Conservation (phyloP, 2,888 invertebrate species). For the Scaptomyza caliginosa region DNA sequence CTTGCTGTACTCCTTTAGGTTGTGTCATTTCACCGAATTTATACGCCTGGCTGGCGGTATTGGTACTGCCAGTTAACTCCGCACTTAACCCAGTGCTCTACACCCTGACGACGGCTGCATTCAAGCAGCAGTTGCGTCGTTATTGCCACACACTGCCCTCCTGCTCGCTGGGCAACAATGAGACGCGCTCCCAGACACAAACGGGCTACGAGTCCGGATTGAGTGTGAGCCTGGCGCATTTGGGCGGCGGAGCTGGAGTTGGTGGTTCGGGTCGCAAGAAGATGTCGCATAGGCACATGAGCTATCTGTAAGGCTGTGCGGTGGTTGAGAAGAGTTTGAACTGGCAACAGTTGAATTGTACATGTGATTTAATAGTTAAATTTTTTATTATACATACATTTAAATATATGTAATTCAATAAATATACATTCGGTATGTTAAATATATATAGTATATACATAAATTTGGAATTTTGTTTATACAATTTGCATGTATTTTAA, state of each 20-base stretch:
- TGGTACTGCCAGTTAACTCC: conserved; percentile 87
- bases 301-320: conserved; percentile 69
- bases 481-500: conserved; percentile 28
- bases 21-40: conserved; percentile 85
- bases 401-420: conserved; percentile 21
- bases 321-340: neutral
- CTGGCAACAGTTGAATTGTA: conserved; percentile 14
- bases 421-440: conserved; percentile 41
- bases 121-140: conserved; percentile 85
- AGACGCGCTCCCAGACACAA: conserved; percentile 79
- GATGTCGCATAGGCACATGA: conserved; percentile 82
- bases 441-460: conserved; percentile 12
- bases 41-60: conserved; percentile 87
- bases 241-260: conserved; percentile 71
- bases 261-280: conserved; percentile 77
- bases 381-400: conserved; percentile 41
- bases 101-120: conserved; percentile 86
- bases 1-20: conserved; percentile 81
- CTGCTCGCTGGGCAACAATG: conserved; percentile 72
- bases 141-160: conserved; percentile 74
- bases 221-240: conserved; percentile 84
- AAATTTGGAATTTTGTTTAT: conserved; percentile 27
- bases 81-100: conserved; percentile 87
- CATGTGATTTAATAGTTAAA: conserved; percentile 63
- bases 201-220: conserved; percentile 84